phyloP scores from a whole-genome alignment of 2,113 vertebrate species.

The pig (Sus scrofa) region DNA sequence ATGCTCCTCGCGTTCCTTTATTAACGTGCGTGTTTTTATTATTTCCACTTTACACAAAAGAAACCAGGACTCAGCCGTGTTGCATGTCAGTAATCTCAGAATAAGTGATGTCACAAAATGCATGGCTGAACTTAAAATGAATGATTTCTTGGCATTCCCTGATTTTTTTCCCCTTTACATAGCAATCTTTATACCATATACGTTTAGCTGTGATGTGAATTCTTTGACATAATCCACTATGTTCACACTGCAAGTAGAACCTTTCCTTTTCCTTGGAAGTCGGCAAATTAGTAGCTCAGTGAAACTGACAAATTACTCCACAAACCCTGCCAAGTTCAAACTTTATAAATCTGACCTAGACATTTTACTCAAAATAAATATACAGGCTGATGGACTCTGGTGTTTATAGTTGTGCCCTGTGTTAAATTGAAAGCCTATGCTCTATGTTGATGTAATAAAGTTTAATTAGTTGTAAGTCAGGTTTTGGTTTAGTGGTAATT shows the following conservation, averaged over 20 bases:
- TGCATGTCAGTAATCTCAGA: background rate
- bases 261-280: slow-evolving; percentile 50
- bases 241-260: slow-evolving; percentile 57
- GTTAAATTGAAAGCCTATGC: slow-evolving; percentile 84
- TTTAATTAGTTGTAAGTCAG: slow-evolving; percentile 88
- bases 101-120: background rate
- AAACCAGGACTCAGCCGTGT: background rate
- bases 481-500: slow-evolving; percentile 89
- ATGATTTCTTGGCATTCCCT: background rate
- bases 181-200: background rate
- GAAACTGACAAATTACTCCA: slow-evolving; percentile 73
- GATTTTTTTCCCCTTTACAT: background rate
- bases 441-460: slow-evolving; percentile 88
- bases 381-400: slow-evolving; percentile 70
- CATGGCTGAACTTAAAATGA: background rate
- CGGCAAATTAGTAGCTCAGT: slow-evolving; percentile 69
- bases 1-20: background rate
- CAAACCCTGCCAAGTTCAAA: slow-evolving; percentile 69
- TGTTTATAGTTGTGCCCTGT: slow-evolving; percentile 81
- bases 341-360: slow-evolving; percentile 82
- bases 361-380: slow-evolving; percentile 82
- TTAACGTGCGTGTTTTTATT: background rate
- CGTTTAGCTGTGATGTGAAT: background rate
- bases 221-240: slow-evolving; percentile 32
- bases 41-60: background rate